Evolutionary conservation across 1,140 invertebrate species (phyloP).

Genomic region (Cyphomyrmex costatus): DNA sequence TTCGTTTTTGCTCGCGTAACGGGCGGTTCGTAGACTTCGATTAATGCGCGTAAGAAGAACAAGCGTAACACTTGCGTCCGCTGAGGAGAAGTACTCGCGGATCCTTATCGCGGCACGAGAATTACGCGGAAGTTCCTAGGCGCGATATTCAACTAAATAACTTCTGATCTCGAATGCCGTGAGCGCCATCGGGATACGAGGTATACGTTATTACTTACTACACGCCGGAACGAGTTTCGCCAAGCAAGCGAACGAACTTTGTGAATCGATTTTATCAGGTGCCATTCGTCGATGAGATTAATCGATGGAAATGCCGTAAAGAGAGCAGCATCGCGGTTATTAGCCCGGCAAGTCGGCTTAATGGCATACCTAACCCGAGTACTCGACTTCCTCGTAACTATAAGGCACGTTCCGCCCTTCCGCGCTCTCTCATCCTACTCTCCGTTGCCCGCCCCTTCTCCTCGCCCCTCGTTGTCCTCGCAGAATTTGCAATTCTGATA

Average conservation of each 20-base stretch:
- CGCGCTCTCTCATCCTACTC: background rate
- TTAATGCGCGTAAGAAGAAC: constrained; percentile 19
- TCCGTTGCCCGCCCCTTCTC: background rate
- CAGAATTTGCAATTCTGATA: constrained; percentile 53
- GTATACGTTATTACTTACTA: background rate
- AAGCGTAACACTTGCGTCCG: constrained; percentile 21
- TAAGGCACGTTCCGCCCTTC: constrained; percentile 45
- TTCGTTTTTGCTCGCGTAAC: constrained; percentile 14
- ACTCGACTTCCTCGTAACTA: constrained; percentile 30
- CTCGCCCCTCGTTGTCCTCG: background rate
- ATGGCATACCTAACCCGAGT: constrained; percentile 62
- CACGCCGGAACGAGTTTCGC: constrained; percentile 9
- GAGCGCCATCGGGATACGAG: background rate
- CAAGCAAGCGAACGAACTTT: constrained; percentile 39
- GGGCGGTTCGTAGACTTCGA: constrained; percentile 7
- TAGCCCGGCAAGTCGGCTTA: constrained; percentile 68
- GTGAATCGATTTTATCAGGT: constrained; percentile 42
- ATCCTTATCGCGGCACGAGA: constrained; percentile 46
- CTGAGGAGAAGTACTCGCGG: background rate
- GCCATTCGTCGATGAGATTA: constrained; percentile 71
- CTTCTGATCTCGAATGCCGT: constrained; percentile 13
- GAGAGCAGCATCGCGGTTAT: constrained; percentile 70
- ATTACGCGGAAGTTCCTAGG: constrained; percentile 30
- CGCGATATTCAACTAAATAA: constrained; percentile 37
- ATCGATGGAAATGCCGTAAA: constrained; percentile 70